phyloP scores from a whole-genome alignment of 1,140 invertebrate genomes.

The Sarcophaga peregrina region DNA sequence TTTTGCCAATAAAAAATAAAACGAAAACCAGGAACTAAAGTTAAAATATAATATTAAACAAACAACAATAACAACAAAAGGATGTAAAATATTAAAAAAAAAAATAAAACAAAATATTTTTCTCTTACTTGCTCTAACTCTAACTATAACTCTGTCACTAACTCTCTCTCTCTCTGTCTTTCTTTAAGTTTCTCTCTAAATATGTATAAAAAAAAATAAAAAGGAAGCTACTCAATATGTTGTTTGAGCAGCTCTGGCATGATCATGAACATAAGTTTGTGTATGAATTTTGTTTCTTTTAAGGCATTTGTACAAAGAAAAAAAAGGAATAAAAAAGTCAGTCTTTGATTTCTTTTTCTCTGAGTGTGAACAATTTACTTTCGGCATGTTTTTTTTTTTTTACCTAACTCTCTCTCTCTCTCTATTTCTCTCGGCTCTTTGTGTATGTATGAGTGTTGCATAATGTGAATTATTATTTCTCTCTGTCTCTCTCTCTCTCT shows the following conservation, averaged over 20 bases:
- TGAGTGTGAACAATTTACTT: too few relatives aligned
- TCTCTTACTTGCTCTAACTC: neutral
- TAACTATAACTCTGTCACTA: neutral
- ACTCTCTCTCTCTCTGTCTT: conserved; percentile 8
- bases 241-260: neutral
- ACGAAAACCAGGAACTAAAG: neutral
- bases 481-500: neutral
- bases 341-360: neutral
- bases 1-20: conserved; percentile 28
- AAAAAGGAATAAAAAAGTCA: too few relatives aligned
- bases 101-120: conserved; percentile 29
- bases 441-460: conserved; percentile 23
- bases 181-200: conserved; percentile 10
- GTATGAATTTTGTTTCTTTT: neutral
- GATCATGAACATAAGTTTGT: neutral
- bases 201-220: neutral
- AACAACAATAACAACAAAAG: neutral
- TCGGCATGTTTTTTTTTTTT: neutral
- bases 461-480: neutral
- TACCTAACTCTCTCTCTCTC: too few relatives aligned
- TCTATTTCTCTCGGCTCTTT: neutral
- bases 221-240: neutral
- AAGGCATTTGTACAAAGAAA: too few relatives aligned
- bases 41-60: neutral
- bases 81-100: neutral